Evolutionary conservation across 2,797 vertebrate genomes (phyloP).

Genomic region (Sebastiscus tertius): DNA sequence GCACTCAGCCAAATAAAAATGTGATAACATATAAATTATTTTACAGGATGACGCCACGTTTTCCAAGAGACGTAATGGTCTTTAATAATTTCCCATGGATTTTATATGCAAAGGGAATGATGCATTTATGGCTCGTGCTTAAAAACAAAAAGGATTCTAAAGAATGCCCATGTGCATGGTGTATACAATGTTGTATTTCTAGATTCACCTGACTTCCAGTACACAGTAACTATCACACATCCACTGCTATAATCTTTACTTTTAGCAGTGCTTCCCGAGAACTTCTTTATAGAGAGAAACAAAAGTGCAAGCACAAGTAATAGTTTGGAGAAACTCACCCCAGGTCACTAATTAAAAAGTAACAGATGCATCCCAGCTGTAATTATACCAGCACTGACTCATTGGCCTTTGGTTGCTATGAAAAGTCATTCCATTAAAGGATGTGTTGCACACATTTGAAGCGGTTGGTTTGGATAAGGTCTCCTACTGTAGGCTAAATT

Average conservation of each 20-base stretch:
- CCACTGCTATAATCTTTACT: conserved; percentile 3
- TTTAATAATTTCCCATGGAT: neutral
- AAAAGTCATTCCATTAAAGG: conserved; percentile 52
- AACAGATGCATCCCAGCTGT: conserved; percentile 65
- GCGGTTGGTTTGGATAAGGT: conserved; percentile 18
- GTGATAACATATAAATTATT: conserved; percentile 46
- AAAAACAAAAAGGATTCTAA: neutral
- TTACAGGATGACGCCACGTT: conserved; percentile 25
- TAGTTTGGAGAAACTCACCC: conserved; percentile 50
- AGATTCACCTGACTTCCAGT: neutral
- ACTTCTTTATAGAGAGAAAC: neutral
- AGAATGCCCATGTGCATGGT: too few species aligned
- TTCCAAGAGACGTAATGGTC: neutral
- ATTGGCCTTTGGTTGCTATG: conserved; percentile 54
- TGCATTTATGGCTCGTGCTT: neutral
- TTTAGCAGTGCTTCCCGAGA: conserved; percentile 9
- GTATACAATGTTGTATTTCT: neutral
- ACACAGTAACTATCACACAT: neutral
- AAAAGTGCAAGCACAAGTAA: conserved; percentile 22
- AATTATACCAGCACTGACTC: conserved; percentile 64
- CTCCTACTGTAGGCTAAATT: neutral
- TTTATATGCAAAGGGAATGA: neutral
- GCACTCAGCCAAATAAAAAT: conserved; percentile 54
- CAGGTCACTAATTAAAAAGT: conserved; percentile 66
- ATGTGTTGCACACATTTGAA: conserved; percentile 24